phyloP scores from a whole-genome alignment of 2,797 vertebrate genomes.

The Sparidentex hasta region DNA sequence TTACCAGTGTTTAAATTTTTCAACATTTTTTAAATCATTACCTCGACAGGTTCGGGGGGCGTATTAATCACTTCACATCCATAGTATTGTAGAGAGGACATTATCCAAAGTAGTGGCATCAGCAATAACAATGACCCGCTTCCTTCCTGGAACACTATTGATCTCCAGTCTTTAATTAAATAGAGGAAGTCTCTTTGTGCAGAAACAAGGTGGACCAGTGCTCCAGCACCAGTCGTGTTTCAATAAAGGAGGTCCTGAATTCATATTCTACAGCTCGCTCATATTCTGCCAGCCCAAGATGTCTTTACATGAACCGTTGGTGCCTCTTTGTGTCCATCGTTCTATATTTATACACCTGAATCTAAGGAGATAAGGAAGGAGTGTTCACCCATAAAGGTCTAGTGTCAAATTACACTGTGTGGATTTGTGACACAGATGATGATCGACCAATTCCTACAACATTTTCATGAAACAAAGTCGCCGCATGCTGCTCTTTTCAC shows the following conservation, averaged over 20 bases:
- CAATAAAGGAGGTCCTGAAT: not conserved
- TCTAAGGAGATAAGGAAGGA: not conserved
- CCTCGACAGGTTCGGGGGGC: not conserved
- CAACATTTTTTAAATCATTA: conserved; percentile 4
- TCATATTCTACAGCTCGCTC: conserved; percentile 7
- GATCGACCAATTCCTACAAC: no score
- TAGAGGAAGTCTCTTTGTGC: conserved; percentile 55
- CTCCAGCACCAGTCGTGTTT: conserved; percentile 11
- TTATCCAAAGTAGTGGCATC: conserved; percentile 67
- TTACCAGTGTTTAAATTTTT: not conserved
- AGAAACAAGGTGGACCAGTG: conserved; percentile 14
- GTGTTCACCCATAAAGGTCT: not conserved
- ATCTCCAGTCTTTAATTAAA: conserved; percentile 72
- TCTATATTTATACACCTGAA: not conserved
- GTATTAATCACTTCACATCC: conserved; percentile 33
- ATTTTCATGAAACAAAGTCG: not conserved
- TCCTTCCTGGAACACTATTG: conserved; percentile 76
- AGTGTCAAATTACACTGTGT: not conserved
- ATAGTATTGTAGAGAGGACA: conserved; percentile 29
- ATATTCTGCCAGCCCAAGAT: not conserved
- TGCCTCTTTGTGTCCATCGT: no score
- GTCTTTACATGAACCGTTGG: not conserved
- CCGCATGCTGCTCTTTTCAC: not conserved
- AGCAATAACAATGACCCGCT: conserved; percentile 64
- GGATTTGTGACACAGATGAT: not conserved